phyloP scores from a whole-genome alignment of 1,140 invertebrate genomes.

The Helicorthomorpha holstii region DNA sequence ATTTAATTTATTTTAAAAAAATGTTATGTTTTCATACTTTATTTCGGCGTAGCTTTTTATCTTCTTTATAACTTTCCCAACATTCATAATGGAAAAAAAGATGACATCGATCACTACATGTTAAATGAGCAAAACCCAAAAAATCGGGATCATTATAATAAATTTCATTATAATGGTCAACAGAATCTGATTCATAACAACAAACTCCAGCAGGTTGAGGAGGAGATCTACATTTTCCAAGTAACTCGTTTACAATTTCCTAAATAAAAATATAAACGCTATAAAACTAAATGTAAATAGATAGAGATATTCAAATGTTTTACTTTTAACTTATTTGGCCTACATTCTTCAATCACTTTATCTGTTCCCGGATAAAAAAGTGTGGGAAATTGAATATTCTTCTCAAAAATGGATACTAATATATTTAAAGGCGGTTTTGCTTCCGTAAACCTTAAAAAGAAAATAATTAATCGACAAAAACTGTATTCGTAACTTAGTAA shows the following conservation, averaged over 20 bases:
- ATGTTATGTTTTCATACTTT: not conserved
- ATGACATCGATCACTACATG: not conserved
- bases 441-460: not conserved
- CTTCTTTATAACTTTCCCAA: not conserved
- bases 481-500: not conserved
- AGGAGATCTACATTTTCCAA: not conserved
- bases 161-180: not conserved
- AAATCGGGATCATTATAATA: not conserved
- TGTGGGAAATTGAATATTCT: not conserved
- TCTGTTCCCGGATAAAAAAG: not conserved
- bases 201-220: not conserved
- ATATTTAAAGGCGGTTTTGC: not conserved
- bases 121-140: not conserved
- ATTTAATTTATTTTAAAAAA: not conserved
- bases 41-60: not conserved
- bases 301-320: not conserved
- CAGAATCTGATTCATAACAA: not conserved
- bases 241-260: not conserved
- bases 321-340: not conserved
- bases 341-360: not conserved
- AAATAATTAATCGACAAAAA: not conserved
- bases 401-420: not conserved
- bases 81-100: not conserved
- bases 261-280: not conserved
- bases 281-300: not conserved